Evolutionary conservation across 2,888 invertebrate genomes (phyloP).

Genomic region (Dasysyrphus tricinctus): DNA sequence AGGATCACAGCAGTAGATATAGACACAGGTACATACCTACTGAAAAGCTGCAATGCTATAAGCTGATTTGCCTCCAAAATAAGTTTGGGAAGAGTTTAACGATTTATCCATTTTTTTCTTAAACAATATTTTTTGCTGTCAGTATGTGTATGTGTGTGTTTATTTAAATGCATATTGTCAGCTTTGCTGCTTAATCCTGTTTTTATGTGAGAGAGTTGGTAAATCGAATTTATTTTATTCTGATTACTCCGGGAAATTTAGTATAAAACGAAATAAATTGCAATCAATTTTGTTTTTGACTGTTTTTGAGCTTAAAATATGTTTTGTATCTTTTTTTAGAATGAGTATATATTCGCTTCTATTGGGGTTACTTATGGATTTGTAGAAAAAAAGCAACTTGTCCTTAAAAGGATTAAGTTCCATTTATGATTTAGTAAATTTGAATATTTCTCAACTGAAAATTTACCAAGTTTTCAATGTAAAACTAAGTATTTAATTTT

Average conservation of each 20-base stretch:
- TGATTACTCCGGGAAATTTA: constrained; percentile 71
- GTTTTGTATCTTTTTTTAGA: background rate
- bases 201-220: constrained; percentile 16
- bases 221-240: constrained; percentile 72
- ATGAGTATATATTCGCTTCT: too few species aligned
- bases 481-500: background rate
- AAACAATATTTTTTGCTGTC: background rate
- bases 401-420: background rate
- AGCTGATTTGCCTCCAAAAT: constrained; percentile 21
- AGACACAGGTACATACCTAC: too few species aligned
- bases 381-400: background rate
- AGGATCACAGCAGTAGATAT: background rate
- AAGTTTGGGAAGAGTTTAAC: background rate
- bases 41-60: constrained; percentile 4
- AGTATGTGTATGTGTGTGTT: background rate
- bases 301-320: constrained; percentile 39
- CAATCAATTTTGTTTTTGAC: constrained; percentile 58
- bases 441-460: too few species aligned
- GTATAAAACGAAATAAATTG: constrained; percentile 69
- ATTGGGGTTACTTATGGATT: background rate
- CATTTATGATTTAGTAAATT: too few species aligned
- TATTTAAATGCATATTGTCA: constrained; percentile 45
- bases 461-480: background rate
- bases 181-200: constrained; percentile 38
- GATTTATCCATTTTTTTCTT: constrained; percentile 11